Evolutionary conservation across 2,888 invertebrate genomes (phyloP), one percentile per base, ranked within the genome.

Genomic region (Linyphia triangularis): DNA sequence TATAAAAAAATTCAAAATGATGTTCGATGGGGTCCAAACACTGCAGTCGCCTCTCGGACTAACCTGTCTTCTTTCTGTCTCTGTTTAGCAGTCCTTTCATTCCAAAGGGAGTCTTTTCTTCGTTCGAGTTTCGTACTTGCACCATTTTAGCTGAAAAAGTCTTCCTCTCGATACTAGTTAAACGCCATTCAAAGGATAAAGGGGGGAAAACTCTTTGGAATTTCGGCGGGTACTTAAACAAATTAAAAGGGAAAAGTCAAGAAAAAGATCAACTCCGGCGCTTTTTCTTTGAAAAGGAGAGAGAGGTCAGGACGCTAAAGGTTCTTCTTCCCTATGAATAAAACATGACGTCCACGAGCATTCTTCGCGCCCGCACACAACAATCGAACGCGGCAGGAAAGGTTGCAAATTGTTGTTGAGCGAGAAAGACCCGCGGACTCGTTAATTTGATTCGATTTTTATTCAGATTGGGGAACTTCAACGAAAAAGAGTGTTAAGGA

Each of bases 171-270:
- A 2, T 3, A 13, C 16, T 13, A 40, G 3, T 16, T 16, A 40
- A 9, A 9, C 40, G 16, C 40, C 10, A 1, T 40, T 40, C n/a
- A n/a, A 9, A 19, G 0, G 59, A 13, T 59, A 59, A 22, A 22
- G 3, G 19, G 59, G 26, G 9, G 16, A 24, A 10, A 24, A 24
- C 22, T 7, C 9, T 61, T 26, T 22, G 7, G 24, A 26, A 26
- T 0, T 67, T 70, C 51, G 43, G 26, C 70, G 28, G 26, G 51
- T 70, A 51, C 70, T 70, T 70, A 70, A 43, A 43, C 70, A 70
- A 51, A 69, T 69, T 37, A 69, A 69, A 69, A 37, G 67, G 67
- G 67, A 22, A 22, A 22, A 69, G n/a, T n/a, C 24, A 70, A 26
- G 43, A n/a, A 22, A 51, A 51, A 51, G 51, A 16, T 13, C 51